Conservation (phyloP, 2,113 vertebrate species). For the Caranx ignobilis region DNA sequence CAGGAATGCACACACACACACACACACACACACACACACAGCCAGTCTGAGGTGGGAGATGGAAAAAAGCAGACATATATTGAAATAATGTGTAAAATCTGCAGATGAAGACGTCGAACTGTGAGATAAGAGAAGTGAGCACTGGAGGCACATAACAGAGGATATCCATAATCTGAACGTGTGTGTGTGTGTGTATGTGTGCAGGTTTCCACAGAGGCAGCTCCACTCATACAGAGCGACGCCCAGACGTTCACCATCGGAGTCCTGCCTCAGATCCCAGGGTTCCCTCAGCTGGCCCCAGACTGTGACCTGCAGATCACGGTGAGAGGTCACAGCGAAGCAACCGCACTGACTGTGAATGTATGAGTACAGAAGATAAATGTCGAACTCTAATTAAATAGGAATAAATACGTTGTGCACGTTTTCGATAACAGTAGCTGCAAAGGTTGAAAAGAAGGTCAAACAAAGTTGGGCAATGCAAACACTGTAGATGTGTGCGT, state of each 20-base stretch:
- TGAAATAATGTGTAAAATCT: background rate
- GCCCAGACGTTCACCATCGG: conserved; percentile 90
- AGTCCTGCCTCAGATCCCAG: conserved; percentile 87
- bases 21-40: background rate
- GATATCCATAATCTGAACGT: background rate
- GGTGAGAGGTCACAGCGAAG: conserved; percentile 75
- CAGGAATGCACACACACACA: background rate
- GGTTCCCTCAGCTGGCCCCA: conserved; percentile 84
- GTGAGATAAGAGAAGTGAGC: background rate
- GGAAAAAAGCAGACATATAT: too few relatives aligned
- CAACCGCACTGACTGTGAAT: too few relatives aligned
- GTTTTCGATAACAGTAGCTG: too few relatives aligned
- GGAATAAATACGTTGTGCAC: too few relatives aligned
- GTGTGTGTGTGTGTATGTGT: conserved; percentile 9
- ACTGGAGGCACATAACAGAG: background rate
- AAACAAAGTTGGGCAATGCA: too few relatives aligned
- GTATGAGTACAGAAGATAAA: too few relatives aligned
- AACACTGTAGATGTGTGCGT: too few relatives aligned
- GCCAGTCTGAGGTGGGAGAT: background rate
- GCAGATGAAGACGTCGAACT: conserved; percentile 1
- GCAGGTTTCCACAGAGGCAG: conserved; percentile 88
- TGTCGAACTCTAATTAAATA: too few relatives aligned
- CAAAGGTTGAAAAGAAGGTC: too few relatives aligned
- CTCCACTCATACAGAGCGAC: conserved; percentile 76
- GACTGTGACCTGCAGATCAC: conserved; percentile 92